Conservation (phyloP, 2,888 invertebrate genomes). For the Caenorhabditis japonica region DNA sequence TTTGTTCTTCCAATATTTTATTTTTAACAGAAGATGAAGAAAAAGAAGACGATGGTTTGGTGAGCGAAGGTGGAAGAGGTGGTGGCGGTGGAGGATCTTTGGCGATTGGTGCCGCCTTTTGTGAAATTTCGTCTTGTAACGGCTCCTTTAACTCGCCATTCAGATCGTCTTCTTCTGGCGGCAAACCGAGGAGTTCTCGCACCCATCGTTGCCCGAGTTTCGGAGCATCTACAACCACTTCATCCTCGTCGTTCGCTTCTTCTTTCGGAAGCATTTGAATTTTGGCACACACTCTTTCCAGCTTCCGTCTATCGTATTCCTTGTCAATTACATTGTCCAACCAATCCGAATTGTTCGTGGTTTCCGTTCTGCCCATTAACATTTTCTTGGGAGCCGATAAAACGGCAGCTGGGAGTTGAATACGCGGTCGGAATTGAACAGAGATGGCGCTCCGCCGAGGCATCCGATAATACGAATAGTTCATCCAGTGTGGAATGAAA, state of each 20-base stretch:
- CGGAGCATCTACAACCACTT: conserved; percentile 18
- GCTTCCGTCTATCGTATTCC: conserved; percentile 18
- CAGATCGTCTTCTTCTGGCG: not conserved
- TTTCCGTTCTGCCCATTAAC: conserved; percentile 25
- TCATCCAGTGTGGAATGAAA: conserved; percentile 78
- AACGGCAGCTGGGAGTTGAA: conserved; percentile 66
- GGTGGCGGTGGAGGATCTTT: conserved; percentile 11
- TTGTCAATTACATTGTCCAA: conserved; percentile 1
- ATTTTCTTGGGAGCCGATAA: conserved; percentile 55
- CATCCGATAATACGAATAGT: conserved; percentile 74
- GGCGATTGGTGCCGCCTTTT: conserved; percentile 1
- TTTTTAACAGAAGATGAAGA: not conserved
- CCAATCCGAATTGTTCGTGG: not conserved
- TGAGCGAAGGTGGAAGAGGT: not conserved
- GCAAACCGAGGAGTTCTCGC: conserved; percentile 12
- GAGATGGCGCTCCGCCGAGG: conserved; percentile 57
- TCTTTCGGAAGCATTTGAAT: conserved; percentile 32
- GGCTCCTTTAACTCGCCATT: conserved; percentile 1
- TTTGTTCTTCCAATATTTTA: not conserved
- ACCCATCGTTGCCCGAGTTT: not conserved
- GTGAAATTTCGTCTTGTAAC: conserved; percentile 3
- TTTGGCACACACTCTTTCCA: conserved; percentile 17
- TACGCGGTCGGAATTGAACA: conserved; percentile 69
- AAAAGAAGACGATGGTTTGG: not conserved
- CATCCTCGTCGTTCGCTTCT: conserved; percentile 21